These are phyloP conservation scores for Psilopsiagon aurifrons DNA, from an alignment of 2,113 vertebrate species.

Conservation along the genomic window DNA sequence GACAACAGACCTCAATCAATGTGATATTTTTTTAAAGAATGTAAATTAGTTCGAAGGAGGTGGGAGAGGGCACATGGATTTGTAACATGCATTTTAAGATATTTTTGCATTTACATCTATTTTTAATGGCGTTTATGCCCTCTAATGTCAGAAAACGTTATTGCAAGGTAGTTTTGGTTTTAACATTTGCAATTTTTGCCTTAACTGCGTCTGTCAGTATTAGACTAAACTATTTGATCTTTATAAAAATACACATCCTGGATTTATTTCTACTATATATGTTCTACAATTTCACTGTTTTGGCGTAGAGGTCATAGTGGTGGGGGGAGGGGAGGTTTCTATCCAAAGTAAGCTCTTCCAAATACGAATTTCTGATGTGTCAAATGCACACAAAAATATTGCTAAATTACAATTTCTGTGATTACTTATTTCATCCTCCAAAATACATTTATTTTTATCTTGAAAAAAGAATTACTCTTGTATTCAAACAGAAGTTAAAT, in stretches of 20 bases:
- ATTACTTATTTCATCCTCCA: not conserved
- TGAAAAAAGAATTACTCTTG: not conserved
- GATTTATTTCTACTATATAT: not conserved
- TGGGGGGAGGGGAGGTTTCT: accelerated
- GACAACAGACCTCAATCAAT: constrained; percentile 10
- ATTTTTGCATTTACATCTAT: not conserved
- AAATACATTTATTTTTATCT: not conserved
- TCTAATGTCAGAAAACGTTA: constrained; percentile 53
- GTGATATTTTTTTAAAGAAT: not conserved
- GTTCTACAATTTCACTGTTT: not conserved
- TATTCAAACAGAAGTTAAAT: not conserved
- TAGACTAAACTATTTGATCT: not conserved
- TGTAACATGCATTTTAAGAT: not conserved
- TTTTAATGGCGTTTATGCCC: constrained; percentile 72
- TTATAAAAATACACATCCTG: not conserved
- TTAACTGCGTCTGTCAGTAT: not conserved
- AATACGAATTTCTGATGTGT: not conserved
- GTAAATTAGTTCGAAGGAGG: constrained; percentile 32
- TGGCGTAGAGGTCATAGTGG: not conserved
- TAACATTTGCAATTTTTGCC: not conserved
- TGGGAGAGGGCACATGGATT: not conserved
- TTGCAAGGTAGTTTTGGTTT: not conserved
- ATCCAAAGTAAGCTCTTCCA: not conserved
- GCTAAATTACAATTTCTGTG: not conserved
- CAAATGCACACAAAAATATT: not conserved